Percentiles rank a stretch among this genome's conserved stretches.
phyloP scores from a whole-genome alignment of 2,888 invertebrate genomes.

The Drosophila ezoana region DNA sequence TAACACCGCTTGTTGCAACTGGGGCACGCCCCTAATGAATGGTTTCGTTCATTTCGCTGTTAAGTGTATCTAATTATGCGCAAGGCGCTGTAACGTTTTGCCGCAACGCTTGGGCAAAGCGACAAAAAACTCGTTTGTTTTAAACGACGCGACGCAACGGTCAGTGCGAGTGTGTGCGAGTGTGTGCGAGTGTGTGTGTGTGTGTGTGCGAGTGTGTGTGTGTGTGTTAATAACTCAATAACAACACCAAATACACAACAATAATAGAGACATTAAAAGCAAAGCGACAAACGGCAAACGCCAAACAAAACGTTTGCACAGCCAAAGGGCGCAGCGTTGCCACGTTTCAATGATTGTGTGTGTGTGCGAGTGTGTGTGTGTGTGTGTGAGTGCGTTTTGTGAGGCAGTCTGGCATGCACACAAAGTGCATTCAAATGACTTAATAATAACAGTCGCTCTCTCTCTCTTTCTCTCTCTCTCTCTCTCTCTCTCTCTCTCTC shows the following conservation, averaged over 20 bases:
- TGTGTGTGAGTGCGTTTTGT: constrained; percentile 40
- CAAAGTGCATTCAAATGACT: constrained; percentile 80
- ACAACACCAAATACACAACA: constrained; percentile 72
- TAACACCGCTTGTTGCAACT: constrained; percentile 33
- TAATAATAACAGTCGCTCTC: constrained; percentile 66
- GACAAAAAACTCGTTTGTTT: constrained; percentile 67
- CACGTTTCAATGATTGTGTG: constrained; percentile 39
- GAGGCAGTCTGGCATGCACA: constrained; percentile 47
- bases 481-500: too few species aligned
- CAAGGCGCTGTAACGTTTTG: constrained; percentile 62
- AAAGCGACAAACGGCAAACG: constrained; percentile 57
- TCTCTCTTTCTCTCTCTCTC: too few species aligned
- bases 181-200: constrained; percentile 18
- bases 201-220: constrained; percentile 28
- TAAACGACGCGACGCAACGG: constrained; percentile 47
- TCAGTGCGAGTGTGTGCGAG: constrained; percentile 29
- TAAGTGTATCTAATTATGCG: constrained; percentile 78
- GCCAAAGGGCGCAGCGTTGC: constrained; percentile 56
- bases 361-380: constrained; percentile 8
- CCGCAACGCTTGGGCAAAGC: constrained; percentile 43
- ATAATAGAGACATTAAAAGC: constrained; percentile 78
- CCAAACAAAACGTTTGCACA: constrained; percentile 47
- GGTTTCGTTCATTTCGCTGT: constrained; percentile 61
- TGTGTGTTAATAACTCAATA: constrained; percentile 76
- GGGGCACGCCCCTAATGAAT: constrained; percentile 69